Evolutionary conservation across 1,140 invertebrate genomes (phyloP), one percentile per base, ranked within the genome.

Genomic region (Arctopsyche grandis): DNA sequence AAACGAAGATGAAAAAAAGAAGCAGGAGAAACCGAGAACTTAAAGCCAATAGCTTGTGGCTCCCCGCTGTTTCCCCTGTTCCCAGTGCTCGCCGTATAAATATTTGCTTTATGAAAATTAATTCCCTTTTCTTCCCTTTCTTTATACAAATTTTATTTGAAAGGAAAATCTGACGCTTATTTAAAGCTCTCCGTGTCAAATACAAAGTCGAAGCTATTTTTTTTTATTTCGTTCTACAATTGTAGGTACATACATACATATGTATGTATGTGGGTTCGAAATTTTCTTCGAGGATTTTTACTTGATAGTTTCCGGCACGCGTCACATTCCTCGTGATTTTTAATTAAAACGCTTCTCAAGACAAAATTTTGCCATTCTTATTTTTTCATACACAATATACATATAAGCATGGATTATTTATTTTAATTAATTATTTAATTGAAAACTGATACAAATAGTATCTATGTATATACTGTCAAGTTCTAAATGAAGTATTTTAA

Each of bases 101-200:
- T 66, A 66, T 66, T 66, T 66, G 63, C 63, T 66, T 66, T 66
- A 66, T 66, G 63, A 66, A 66, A 66, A 66, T 66, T 66, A 66
- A 66, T 66, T 66, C 63, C 24, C 63, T 66, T 66, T 66, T 66
- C 63, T 66, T 66, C 63, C 63, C 63, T 26, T 66, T 66, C 63
- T 66, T 66, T 66, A 66, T 66, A 66, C 63, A 66, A 66, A 66
- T 66, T 66, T 66, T 66, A 66, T 66, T 66, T 66, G 63, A 66
- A 66, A 66, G 63, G 63, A 66, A 66, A 66, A 66, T 66, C 63
- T 66, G 63, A 22, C 63, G 63, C 63, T 66, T 66, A 66, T 66
- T 66, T 66, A 29, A 60, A 66, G 63, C 63, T 66, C 26, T 66
- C 22, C 63, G 24, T 66, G 63, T 66, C 63, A 66, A 66, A 66